These are phyloP conservation scores for Leptogaster cylindrica DNA, from an alignment of 2,888 invertebrate species.

Conservation along the genomic window DNA sequence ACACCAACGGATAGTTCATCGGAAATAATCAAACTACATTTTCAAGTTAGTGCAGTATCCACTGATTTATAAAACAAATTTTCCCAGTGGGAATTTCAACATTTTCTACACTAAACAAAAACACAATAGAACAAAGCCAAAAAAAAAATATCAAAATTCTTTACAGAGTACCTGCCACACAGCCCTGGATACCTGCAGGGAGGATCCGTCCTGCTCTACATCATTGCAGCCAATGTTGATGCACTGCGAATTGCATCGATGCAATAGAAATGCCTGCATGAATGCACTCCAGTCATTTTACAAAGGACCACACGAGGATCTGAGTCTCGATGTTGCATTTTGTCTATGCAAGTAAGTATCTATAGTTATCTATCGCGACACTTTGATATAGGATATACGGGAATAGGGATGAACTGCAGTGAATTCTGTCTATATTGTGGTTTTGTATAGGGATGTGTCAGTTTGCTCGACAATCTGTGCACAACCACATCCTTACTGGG, in stretches of 20 bases:
- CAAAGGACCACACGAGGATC: conserved; percentile 77
- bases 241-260: conserved; percentile 78
- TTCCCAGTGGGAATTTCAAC: conserved; percentile 26
- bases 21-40: conserved; percentile 63
- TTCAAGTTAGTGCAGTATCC: conserved; percentile 63
- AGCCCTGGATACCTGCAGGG: conserved; percentile 81
- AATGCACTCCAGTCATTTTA: conserved; percentile 85
- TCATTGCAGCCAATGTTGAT: conserved; percentile 84
- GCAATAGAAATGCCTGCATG: conserved; percentile 88
- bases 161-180: conserved; percentile 87
- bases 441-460: conserved; percentile 17
- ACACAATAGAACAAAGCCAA: neutral
- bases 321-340: conserved; percentile 90
- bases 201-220: conserved; percentile 78
- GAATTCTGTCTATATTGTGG: neutral
- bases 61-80: no score
- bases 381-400: neutral
- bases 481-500: conserved; percentile 8
- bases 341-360: conserved; percentile 88
- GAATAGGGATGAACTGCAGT: neutral
- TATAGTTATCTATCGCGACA: no score
- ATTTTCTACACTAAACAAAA: conserved; percentile 31
- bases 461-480: conserved; percentile 27
- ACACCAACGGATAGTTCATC: conserved; percentile 61
- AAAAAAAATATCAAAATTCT: neutral